Conservation (phyloP, 2,113 vertebrate genomes). For the Platysternon megacephalum region DNA sequence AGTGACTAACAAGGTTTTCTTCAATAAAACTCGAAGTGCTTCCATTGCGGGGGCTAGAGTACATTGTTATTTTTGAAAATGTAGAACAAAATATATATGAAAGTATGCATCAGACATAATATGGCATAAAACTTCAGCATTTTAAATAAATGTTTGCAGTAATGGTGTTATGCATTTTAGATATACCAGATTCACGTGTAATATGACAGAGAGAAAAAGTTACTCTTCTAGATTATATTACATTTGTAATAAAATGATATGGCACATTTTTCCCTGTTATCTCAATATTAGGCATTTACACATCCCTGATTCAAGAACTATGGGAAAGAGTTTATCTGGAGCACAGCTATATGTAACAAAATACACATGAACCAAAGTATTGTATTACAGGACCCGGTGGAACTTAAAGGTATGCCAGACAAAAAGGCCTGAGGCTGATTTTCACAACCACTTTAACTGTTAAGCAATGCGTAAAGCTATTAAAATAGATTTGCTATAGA, state of each 20-base stretch:
- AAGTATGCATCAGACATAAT: accelerated
- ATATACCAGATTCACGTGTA: neutral
- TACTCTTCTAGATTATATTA: neutral
- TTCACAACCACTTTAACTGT: neutral
- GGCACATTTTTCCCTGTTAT: neutral
- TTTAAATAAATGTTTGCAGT: neutral
- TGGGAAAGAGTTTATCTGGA: neutral
- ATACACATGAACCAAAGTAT: neutral
- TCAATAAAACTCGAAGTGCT: neutral
- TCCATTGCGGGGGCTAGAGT: neutral
- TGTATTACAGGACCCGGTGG: neutral
- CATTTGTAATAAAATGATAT: accelerated
- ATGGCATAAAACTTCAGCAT: accelerated
- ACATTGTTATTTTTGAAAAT: neutral
- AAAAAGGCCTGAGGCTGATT: neutral
- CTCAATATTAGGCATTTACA: neutral
- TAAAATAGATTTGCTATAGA: neutral
- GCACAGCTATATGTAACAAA: neutral
- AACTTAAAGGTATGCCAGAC: neutral
- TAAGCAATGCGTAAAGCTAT: slow-evolving; percentile 42
- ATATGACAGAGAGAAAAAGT: neutral
- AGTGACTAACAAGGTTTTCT: neutral
- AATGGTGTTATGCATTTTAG: neutral
- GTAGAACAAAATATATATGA: neutral
- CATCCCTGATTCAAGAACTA: accelerated